Conservation (phyloP, 2,113 vertebrate species). For the Microtus pennsylvanicus region DNA sequence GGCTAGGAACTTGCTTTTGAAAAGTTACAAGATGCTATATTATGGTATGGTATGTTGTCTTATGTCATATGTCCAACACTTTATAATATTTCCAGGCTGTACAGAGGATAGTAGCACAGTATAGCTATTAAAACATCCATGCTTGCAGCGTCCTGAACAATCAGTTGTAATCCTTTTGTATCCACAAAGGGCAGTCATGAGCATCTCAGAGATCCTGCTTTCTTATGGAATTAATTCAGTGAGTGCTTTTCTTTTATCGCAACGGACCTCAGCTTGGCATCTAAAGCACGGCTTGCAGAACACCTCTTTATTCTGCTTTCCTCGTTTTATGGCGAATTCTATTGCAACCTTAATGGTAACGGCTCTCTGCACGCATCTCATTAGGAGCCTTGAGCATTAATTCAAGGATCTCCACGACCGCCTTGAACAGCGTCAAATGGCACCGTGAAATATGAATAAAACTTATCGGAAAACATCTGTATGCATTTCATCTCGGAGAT, state of each 20-base stretch:
- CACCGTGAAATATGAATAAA: constrained; percentile 63
- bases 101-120: constrained; percentile 46
- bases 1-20: constrained; percentile 18
- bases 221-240: constrained; percentile 56
- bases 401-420: constrained; percentile 35
- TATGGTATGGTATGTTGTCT: background rate
- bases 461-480: constrained; percentile 54
- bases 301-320: constrained; percentile 76
- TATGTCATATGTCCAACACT: background rate
- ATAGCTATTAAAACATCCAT: constrained; percentile 67
- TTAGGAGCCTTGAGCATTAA: constrained; percentile 60
- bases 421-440: constrained; percentile 50
- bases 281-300: constrained; percentile 60
- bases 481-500: constrained; percentile 16
- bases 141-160: constrained; percentile 5
- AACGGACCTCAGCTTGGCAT: constrained; percentile 68
- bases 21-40: constrained; percentile 16
- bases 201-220: constrained; percentile 48
- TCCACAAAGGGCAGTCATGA: constrained; percentile 62
- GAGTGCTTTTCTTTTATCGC: constrained; percentile 61
- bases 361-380: constrained; percentile 59
- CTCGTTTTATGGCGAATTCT: constrained; percentile 71
- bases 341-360: constrained; percentile 72
- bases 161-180: constrained; percentile 55
- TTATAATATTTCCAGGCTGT: constrained; percentile 36